Evolutionary conservation across 2,888 invertebrate genomes (phyloP), one percentile per base, ranked within the genome.

Genomic region (Cotesia congregata): DNA sequence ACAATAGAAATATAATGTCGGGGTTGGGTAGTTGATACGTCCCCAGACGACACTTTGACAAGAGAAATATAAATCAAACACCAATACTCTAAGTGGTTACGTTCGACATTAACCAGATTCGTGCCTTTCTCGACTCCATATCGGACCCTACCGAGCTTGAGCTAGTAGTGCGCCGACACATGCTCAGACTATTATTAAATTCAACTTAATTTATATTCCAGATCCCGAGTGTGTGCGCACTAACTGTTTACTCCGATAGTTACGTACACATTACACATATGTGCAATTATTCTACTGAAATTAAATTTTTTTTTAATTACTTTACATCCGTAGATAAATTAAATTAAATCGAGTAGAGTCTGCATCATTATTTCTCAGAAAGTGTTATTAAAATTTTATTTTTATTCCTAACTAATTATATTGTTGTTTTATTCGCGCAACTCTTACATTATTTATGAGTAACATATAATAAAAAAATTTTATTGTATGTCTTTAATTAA

Each of bases 71-170:
- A 89, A 89, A 89, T 89, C 89, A 89, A 89, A 88, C 88, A 88
- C 86, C 87, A 89, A 89, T 89, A 89, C 87, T 88, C 86, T 89
- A 89, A 89, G 89, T 89, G 89, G 88, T 89, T 85, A 86, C 83
- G 86, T 83, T 75, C 86, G 89, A 89, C 87, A 84, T 85, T 89
- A 87, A 89, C 86, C 89, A 89, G 89, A 88, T 85, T 84, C 82
- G 80, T 80, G 77, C 78, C 69, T 20, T 38, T 15, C 5, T 12
- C 39, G 62, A 65, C 62, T 17, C 67, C 69, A 72, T 38, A 67
- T 39, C 64, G 60, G 65, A 67, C 1, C 65, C 64, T 67, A 60
- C 9, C 77, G 81, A 84, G 86, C 89, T 89, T 88, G 30, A 30
- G 88, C 50, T 50, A 50, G 50, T 50, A 50, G 50, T 50, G 12